Evolutionary conservation across 2,113 vertebrate species (phyloP), one percentile per base, ranked within the genome.

Genomic region (Malurus alboscapulatus): DNA sequence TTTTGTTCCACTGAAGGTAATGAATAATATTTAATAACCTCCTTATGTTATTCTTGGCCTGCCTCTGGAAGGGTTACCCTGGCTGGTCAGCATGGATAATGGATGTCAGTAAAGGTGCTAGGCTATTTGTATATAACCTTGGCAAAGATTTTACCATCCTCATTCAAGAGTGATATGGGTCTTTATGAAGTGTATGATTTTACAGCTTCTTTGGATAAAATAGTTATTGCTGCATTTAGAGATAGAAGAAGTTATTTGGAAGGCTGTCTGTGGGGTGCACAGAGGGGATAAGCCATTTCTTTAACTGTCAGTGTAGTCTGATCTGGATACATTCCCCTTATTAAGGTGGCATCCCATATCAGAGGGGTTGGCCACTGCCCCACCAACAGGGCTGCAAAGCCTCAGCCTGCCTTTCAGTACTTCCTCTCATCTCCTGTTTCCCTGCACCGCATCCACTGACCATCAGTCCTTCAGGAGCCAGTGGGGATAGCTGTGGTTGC

Each of bases 21-120:
- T 94, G 84, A 95, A 95, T 95, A 91, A 93, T 96, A 95, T 93
- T 96, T 96, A 96, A 96, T 91, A 96, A 91, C 84, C 71, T 91
- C 63, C 92, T 94, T 85, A 69, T 94, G 84, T 96, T 96, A 76
- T 91, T 96, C 45, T 93, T 96, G 94, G 96, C 78, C 53, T 80
- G 36, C 42, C 58, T 83, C 62, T 93, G 78, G 65, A 87, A 61
- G 67, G 90, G 82, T 87, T 95, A 87, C 90, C 74, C 90, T 90
- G 71, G 53, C 84, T 58, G 78, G 78, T 90, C 93, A 94, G 54
- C 1, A 1, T 47, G 90, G 62, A 85, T 93, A 94, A 91, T 85
- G 50, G 81, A 94, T 96, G 93, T 94, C 93, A 96, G 82, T 87
- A 87, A 87, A 95, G 84, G 84, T 90, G 87, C 75, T 95, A 91